Percentiles rank a stretch among this genome's conserved stretches.
Conservation (phyloP, 2,113 vertebrate species). For the Periophthalmodon schlosseri region DNA sequence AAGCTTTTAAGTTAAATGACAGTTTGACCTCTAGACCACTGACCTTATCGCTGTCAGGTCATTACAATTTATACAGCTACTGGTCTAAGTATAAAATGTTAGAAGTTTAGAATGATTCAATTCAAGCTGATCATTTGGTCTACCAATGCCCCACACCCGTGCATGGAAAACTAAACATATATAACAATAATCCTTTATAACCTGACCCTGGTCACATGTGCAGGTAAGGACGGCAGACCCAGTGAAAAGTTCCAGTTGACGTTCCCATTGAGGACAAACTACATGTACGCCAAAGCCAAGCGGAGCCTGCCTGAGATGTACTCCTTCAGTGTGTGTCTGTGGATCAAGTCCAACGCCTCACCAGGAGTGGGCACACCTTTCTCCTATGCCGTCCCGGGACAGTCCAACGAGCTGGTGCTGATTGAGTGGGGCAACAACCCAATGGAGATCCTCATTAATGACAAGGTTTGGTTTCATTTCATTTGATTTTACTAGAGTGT, state of each 20-base stretch:
- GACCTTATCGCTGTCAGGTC: background rate
- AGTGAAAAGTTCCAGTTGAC: slow-evolving; percentile 93
- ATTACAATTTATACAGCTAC: background rate
- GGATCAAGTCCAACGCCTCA: slow-evolving; percentile 94
- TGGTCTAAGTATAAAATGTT: background rate
- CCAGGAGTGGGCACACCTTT: slow-evolving; percentile 94
- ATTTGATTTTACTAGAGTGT: too few species aligned
- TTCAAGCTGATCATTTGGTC: too few species aligned
- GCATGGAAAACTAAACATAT: background rate
- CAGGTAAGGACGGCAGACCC: slow-evolving; percentile 85
- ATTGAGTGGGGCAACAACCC: slow-evolving; percentile 98
- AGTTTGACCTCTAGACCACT: background rate
- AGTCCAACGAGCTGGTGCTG: slow-evolving; percentile 95
- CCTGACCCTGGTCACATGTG: background rate
- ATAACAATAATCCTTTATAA: background rate
- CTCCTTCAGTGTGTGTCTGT: slow-evolving; percentile 94
- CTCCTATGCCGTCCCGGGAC: slow-evolving; percentile 91
- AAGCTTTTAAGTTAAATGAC: background rate
- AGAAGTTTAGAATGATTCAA: too few species aligned
- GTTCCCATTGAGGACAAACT: slow-evolving; percentile 94
- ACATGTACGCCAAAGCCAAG: slow-evolving; percentile 98
- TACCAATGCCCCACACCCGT: background rate
- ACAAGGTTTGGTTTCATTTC: slow-evolving; percentile 82
- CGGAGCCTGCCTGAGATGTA: slow-evolving; percentile 96
- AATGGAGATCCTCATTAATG: slow-evolving; percentile 97